Evolutionary conservation across 1,140 invertebrate species (phyloP).

Genomic region (Ericerus pela): DNA sequence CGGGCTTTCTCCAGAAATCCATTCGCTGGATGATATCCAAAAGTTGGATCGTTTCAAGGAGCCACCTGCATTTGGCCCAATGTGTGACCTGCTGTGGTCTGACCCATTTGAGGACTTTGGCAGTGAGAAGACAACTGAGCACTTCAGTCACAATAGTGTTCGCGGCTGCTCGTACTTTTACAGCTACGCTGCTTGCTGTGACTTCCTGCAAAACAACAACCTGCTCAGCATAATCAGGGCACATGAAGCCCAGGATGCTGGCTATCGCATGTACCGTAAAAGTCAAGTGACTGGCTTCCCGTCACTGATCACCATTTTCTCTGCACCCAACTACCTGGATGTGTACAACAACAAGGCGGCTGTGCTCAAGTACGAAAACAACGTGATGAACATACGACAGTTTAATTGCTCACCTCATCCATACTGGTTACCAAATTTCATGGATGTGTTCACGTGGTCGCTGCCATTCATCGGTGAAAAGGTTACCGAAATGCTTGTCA

Average conservation of each 20-base stretch:
- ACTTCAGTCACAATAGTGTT: conserved; percentile 99
- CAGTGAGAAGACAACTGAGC: conserved; percentile 98
- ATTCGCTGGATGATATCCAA: conserved; percentile 97
- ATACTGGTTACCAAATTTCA: conserved; percentile 99
- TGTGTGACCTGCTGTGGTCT: conserved; percentile 99
- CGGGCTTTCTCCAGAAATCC: conserved; percentile 97
- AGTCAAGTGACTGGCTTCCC: conserved; percentile 99
- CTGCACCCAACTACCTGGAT: conserved; percentile 99
- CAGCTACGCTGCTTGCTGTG: conserved; percentile 99
- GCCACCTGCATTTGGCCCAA: conserved; percentile 97
- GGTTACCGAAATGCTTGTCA: conserved; percentile 99
- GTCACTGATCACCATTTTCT: conserved; percentile 99
- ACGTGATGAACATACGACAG: conserved; percentile 99
- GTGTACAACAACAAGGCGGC: conserved; percentile 99
- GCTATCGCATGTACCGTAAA: conserved; percentile 99
- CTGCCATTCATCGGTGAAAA: conserved; percentile 99
- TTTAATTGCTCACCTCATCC: conserved; percentile 99
- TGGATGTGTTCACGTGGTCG: conserved; percentile 99
- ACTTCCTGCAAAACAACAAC: conserved; percentile 99
- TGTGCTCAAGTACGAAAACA: conserved; percentile 99
- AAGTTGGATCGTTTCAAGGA: conserved; percentile 99
- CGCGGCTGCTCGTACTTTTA: conserved; percentile 99
- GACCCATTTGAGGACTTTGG: conserved; percentile 99
- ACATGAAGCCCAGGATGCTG: conserved; percentile 99
- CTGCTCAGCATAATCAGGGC: conserved; percentile 98